Conservation (phyloP, 2,113 vertebrate species). For the Protobothrops flavoviridis region DNA sequence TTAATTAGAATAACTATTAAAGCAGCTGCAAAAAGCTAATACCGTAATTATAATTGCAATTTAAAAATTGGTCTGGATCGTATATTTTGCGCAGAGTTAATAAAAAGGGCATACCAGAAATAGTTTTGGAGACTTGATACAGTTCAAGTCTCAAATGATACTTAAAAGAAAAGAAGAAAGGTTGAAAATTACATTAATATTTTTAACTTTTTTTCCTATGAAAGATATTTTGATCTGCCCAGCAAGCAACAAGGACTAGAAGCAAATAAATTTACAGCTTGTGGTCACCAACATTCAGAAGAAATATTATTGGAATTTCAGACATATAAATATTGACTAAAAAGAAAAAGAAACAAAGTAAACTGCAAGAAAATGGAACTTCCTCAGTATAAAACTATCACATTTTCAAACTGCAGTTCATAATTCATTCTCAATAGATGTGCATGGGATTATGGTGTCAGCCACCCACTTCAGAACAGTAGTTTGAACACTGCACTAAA, state of each 20-base stretch:
- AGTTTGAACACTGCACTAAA: not conserved
- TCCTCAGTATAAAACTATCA: not conserved
- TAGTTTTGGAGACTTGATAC: not conserved
- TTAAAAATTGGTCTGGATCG: not conserved
- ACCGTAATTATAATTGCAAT: not conserved
- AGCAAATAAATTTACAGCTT: not conserved
- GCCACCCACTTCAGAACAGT: not conserved
- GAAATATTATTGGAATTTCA: not conserved
- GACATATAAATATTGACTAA: not conserved
- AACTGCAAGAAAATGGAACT: not conserved
- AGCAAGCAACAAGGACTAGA: not conserved
- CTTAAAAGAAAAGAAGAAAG: not conserved
- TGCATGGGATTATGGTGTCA: not conserved
- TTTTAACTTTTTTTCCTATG: not conserved
- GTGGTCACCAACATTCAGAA: not conserved
- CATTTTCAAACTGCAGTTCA: not conserved
- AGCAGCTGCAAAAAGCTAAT: not conserved
- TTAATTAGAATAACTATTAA: not conserved
- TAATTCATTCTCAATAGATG: not conserved
- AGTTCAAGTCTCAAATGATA: not conserved
- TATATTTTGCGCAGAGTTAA: not conserved
- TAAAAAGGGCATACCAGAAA: not conserved
- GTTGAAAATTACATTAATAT: not conserved
- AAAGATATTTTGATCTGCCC: not conserved
- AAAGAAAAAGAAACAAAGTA: not conserved